Evolutionary conservation across 2,113 vertebrate genomes (phyloP), one percentile per base, ranked within the genome.

Genomic region (Lutjanus erythropterus): DNA sequence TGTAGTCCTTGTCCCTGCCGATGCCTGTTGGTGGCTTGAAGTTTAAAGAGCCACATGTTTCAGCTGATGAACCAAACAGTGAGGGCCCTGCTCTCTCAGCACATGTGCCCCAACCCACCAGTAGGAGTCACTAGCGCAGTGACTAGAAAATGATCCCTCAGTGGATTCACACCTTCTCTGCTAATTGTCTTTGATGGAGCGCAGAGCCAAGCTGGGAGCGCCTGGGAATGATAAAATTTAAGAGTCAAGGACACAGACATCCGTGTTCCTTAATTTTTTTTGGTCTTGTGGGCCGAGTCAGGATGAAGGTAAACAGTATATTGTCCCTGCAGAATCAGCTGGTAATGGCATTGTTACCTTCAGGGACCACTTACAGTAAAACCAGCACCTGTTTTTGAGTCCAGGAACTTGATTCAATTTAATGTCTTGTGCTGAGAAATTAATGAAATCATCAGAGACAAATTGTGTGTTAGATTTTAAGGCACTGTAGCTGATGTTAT

Each of bases 361-460:
- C 53, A 35, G 92, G 76, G 92, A 86, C 64, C 87, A 90, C 87
- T 93, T 89, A 89, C 61, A 77, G 69, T 81, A 85, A 86, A 86
- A 84, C 52, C 62, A 39, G 75, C 69, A 83, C 80, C 80, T 90
- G 84, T 81, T 88, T 79, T 31, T 52, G 78, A 75, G 75, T 88
- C 58, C 59, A 76, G 81, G 39, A 88, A 88, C 81, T 82, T 91
- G 79, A 90, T 88, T 86, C 72, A 77, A 67, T 93, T 89, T 92
- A 87, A 90, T 89, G 80, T 85, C 78, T 42, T 72, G 69, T 71
- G 50, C 76, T 83, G 59, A 90, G 44, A 91, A 91, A 92, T 88
- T 80, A 86, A 91, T 80, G 81, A 87, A 90, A 88, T 88, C 89
- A 85, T 86, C 81, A 81, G 92, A 88, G 92, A 84, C 85, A 88